Conservation (phyloP, 2,113 vertebrate genomes). For the Peromyscus californicus region DNA sequence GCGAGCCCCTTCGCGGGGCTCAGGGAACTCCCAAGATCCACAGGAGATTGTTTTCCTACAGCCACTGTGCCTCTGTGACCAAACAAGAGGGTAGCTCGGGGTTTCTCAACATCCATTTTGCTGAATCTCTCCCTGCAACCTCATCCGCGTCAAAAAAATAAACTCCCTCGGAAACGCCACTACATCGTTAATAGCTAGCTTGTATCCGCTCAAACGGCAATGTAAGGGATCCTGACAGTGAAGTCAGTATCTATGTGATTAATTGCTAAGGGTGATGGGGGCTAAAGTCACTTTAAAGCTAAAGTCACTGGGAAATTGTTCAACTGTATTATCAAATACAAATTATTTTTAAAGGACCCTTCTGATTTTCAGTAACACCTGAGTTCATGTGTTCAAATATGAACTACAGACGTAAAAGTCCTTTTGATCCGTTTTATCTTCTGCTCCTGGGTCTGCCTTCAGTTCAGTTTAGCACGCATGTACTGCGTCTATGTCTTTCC, state of each 20-base stretch:
- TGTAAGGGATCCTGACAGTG: too few species aligned
- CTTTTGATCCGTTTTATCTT: neutral
- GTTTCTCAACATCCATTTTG: neutral
- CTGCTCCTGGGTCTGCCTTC: constrained; percentile 1
- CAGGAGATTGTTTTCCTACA: neutral
- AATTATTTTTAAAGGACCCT: neutral
- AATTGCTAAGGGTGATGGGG: neutral
- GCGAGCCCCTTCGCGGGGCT: neutral
- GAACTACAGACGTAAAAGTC: neutral
- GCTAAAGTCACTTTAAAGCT: too few species aligned
- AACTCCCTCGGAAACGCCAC: neutral
- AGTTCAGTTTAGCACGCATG: neutral
- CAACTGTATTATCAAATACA: neutral
- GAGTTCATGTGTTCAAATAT: constrained; percentile 8
- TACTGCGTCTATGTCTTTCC: neutral
- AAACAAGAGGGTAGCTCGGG: neutral
- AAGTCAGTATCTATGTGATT: neutral
- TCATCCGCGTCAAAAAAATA: neutral
- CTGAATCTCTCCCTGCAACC: neutral
- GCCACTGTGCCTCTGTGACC: neutral
- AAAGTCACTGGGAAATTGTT: neutral
- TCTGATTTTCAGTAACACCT: neutral
- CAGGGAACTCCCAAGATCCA: neutral
- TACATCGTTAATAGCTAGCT: neutral
- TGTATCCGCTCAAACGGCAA: neutral